Conservation (phyloP, 2,888 invertebrate species). For the Cyclophora punctaria region DNA sequence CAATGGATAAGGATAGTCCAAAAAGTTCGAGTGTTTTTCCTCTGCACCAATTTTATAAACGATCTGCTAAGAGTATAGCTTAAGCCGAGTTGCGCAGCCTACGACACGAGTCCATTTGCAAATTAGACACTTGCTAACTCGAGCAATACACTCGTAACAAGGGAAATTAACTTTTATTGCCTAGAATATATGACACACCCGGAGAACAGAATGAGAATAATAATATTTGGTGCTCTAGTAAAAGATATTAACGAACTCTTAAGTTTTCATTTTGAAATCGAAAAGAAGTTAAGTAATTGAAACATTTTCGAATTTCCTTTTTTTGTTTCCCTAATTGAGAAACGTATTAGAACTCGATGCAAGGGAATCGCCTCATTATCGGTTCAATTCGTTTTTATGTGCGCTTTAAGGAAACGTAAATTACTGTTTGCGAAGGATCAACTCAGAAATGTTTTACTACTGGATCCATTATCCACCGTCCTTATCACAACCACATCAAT, state of each 20-base stretch:
- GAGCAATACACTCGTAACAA: constrained; percentile 18
- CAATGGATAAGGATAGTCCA: constrained; percentile 15
- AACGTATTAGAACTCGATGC: too few species aligned
- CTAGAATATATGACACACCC: constrained; percentile 11
- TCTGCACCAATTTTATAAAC: constrained; percentile 38
- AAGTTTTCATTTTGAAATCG: constrained; percentile 27
- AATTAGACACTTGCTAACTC: constrained; percentile 52
- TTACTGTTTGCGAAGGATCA: neutral
- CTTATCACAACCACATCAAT: neutral
- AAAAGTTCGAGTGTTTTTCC: constrained; percentile 29
- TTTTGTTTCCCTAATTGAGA: too few species aligned
- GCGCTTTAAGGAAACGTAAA: too few species aligned
- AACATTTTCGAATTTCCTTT: constrained; percentile 11
- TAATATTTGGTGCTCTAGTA: constrained; percentile 22
- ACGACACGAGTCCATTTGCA: constrained; percentile 70
- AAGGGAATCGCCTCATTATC: too few species aligned
- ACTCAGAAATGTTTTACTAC: too few species aligned
- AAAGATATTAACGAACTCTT: constrained; percentile 31
- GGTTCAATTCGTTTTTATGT: too few species aligned
- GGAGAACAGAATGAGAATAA: neutral
- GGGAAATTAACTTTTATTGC: constrained; percentile 19
- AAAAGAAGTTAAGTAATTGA: constrained; percentile 29
- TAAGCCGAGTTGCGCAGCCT: constrained; percentile 66
- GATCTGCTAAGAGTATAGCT: constrained; percentile 53
- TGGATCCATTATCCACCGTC: neutral